Percentiles rank a stretch among this genome's conserved stretches.
Evolutionary conservation across 2,797 vertebrate species (phyloP).

Genomic region (Urocyon cinereoargenteus): DNA sequence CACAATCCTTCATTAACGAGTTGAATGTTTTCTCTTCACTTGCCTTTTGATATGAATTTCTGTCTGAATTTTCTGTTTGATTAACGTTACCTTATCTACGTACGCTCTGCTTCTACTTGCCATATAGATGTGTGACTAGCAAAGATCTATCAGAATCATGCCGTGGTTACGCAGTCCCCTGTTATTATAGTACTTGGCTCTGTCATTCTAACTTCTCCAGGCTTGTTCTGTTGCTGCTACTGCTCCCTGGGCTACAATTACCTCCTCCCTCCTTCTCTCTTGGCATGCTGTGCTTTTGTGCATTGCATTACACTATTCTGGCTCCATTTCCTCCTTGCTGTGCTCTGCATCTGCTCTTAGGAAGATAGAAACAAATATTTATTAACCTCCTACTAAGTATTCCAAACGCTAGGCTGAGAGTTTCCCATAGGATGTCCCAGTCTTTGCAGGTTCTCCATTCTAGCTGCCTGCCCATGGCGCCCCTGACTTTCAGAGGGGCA

Average conservation of each 20-base stretch:
- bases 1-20: not conserved
- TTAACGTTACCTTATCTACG: not conserved
- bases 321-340: conserved; percentile 76
- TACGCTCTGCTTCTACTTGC: not conserved
- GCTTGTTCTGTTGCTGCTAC: not conserved
- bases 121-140: not conserved
- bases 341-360: conserved; percentile 77
- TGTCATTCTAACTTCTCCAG: conserved; percentile 36
- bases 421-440: not conserved
- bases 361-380: conserved; percentile 78
- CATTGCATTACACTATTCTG: conserved; percentile 55
- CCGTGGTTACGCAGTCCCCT: not conserved
- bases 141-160: not conserved
- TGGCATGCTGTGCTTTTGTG: conserved; percentile 67
- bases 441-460: conserved; percentile 21
- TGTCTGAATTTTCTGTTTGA: conserved; percentile 22
- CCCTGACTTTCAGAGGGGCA: not conserved
- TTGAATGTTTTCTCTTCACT: not conserved
- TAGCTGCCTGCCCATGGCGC: not conserved
- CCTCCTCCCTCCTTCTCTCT: conserved; percentile 56
- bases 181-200: not conserved
- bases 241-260: conserved; percentile 63
- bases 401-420: conserved; percentile 51
- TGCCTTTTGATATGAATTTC: conserved; percentile 8
- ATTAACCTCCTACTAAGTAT: conserved; percentile 77